Conservation (phyloP, 2,797 vertebrate genomes). For the Bovichtus variegatus region DNA sequence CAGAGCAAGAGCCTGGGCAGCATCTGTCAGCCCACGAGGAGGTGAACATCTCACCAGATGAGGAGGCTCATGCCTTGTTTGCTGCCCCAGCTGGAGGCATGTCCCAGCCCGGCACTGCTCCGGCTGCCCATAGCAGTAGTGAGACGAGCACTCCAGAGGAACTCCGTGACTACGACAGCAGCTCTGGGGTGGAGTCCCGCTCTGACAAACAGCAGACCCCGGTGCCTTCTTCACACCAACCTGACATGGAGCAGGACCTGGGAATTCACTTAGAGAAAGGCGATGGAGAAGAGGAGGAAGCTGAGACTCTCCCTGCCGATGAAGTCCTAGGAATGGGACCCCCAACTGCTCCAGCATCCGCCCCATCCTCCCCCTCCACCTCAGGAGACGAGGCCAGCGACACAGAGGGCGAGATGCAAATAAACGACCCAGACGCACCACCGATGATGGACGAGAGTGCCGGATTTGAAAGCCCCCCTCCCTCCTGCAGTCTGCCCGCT, state of each 20-base stretch:
- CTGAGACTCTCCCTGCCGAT: constrained; percentile 88
- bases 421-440: constrained; percentile 78
- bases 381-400: constrained; percentile 88
- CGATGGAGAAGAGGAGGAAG: constrained; percentile 88
- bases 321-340: constrained; percentile 86
- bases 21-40: constrained; percentile 40
- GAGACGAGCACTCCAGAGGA: constrained; percentile 94
- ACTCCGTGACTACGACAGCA: constrained; percentile 93
- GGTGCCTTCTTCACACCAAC: constrained; percentile 74
- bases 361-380: constrained; percentile 85
- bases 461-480: constrained; percentile 77
- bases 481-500: constrained; percentile 72
- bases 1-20: constrained; percentile 45
- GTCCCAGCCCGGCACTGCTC: constrained; percentile 85
- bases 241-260: constrained; percentile 88
- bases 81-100: constrained; percentile 60
- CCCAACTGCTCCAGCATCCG: constrained; percentile 85
- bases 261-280: constrained; percentile 90
- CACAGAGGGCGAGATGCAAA: constrained; percentile 87
- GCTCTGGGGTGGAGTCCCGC: constrained; percentile 90
- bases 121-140: constrained; percentile 89
- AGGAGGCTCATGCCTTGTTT: constrained; percentile 42
- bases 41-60: constrained; percentile 40
- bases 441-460: constrained; percentile 65
- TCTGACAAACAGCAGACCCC: constrained; percentile 87